phyloP scores from a whole-genome alignment of 2,888 invertebrate species.

The Schizotus pectinicornis region DNA sequence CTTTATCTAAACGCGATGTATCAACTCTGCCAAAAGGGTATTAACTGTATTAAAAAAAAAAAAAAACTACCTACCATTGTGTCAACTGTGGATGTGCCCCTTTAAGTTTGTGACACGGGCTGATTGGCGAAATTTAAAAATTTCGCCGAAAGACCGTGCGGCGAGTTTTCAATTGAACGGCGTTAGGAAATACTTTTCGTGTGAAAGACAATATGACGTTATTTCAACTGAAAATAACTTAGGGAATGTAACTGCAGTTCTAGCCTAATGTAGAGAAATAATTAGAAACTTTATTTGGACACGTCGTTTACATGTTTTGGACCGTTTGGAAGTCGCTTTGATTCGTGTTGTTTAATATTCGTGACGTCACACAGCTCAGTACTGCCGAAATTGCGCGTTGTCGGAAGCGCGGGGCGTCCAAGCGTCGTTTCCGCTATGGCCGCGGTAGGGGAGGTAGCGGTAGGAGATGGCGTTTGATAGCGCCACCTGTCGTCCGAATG shows the following conservation, averaged over 20 bases:
- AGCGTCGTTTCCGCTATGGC: neutral
- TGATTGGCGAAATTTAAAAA: no score
- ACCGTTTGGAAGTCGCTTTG: slow-evolving; percentile 24
- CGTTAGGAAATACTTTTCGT: slow-evolving; percentile 30
- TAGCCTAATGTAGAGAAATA: slow-evolving; percentile 39
- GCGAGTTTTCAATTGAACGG: slow-evolving; percentile 9
- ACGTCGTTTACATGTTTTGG: slow-evolving; percentile 31
- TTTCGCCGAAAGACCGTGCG: no score
- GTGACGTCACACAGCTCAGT: slow-evolving; percentile 50
- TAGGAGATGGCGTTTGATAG: neutral
- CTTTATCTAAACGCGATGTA: slow-evolving; percentile 14
- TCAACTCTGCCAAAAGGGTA: no score
- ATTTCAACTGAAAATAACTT: slow-evolving; percentile 27
- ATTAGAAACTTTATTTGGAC: slow-evolving; percentile 38
- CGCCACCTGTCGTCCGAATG: slow-evolving; percentile 1
- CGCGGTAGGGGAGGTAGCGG: neutral
- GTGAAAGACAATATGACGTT: slow-evolving; percentile 37
- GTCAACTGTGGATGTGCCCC: no score
- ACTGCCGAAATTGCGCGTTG: slow-evolving; percentile 45
- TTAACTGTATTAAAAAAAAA: no score
- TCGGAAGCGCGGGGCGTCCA: neutral
- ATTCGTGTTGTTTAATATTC: slow-evolving; percentile 42
- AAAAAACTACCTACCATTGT: no score
- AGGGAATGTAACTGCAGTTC: slow-evolving; percentile 29
- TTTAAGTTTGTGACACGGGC: no score